Evolutionary conservation across 2,888 invertebrate species (phyloP), one percentile per base, ranked within the genome.

Genomic region (Coenonympha arcania): DNA sequence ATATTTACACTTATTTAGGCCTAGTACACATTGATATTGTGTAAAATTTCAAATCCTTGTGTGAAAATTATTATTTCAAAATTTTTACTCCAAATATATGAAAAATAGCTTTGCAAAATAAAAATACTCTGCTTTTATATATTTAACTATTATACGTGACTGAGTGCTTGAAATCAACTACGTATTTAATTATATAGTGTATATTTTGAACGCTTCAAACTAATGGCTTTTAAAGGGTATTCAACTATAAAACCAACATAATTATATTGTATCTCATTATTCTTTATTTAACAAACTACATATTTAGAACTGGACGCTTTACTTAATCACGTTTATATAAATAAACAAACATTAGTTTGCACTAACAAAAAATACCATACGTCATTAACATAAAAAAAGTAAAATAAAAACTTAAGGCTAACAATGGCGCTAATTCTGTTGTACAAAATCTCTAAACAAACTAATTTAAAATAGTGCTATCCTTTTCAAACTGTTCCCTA

Each of bases 1-100:
- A 83, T 83, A 83, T 83, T 74, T 83, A 84, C 82, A 83, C 49
- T 60, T 61, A 62, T 50, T 58, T 61, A 62, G 59, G 58, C 60
- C 60, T 60, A 65, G 52, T 51, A 53, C 54, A 61, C 54, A 60
- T 52, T 51, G 48, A 53, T 47, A 48, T 48, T 26, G 5, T 45
- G 36, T 45, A 45, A 45, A 45, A 37, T 24, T 22, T 28, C 19
- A 45, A 37, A 45, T 37, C 26, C 36, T 18, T 37, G 26, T 52
- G 56, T 51, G 41, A 43, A 52, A 56, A 54, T 52, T 45, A 53
- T 39, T 52, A 13, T 55, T 37, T 48, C 9, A 24, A 33, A 15
- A 39, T 55, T 53, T 46, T 45, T 50, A 50, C 31, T 45, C 54
- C 40, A 46, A 49, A 43, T 46, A 31, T 41, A 53, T 45, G 48